Percentiles rank a stretch among this genome's conserved stretches.
phyloP scores from a whole-genome alignment of 1,140 invertebrate genomes.

The Colletes latitarsis region DNA sequence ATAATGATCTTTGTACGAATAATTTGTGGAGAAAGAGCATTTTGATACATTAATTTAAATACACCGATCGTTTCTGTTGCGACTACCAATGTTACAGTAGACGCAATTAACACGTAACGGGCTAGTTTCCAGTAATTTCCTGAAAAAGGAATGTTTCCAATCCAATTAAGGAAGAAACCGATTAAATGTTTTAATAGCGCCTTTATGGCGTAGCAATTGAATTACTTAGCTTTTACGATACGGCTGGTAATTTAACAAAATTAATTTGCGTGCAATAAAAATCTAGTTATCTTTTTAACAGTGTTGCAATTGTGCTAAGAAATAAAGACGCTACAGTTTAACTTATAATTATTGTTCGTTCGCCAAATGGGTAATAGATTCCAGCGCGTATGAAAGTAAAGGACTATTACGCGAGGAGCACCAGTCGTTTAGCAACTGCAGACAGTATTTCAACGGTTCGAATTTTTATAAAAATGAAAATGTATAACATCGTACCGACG shows the following conservation, averaged over 20 bases:
- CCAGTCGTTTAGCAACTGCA: too few species aligned
- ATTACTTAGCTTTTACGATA: constrained; percentile 33
- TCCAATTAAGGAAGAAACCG: constrained; percentile 35
- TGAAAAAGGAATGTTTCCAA: constrained; percentile 31
- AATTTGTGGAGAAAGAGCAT: too few species aligned
- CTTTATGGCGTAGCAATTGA: constrained; percentile 27
- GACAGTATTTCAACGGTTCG: too few species aligned
- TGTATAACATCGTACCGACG: constrained; percentile 7
- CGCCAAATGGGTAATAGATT: too few species aligned
- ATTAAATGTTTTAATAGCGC: constrained; percentile 34
- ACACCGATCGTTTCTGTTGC: neutral
- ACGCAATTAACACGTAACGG: constrained; percentile 20
- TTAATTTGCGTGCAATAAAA: neutral
- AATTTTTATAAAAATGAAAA: neutral
- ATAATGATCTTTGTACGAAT: too few species aligned
- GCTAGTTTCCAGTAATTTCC: neutral
- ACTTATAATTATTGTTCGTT: too few species aligned
- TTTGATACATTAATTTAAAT: too few species aligned
- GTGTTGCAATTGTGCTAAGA: neutral
- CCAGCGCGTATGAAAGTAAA: too few species aligned
- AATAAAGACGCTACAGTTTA: neutral
- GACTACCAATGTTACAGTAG: too few species aligned
- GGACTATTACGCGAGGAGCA: too few species aligned
- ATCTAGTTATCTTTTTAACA: constrained; percentile 1
- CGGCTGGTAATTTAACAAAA: constrained; percentile 16